These are phyloP conservation scores for Drosophila austrosaltans DNA, from an alignment of 2,888 invertebrate species.

Conservation along the genomic window DNA sequence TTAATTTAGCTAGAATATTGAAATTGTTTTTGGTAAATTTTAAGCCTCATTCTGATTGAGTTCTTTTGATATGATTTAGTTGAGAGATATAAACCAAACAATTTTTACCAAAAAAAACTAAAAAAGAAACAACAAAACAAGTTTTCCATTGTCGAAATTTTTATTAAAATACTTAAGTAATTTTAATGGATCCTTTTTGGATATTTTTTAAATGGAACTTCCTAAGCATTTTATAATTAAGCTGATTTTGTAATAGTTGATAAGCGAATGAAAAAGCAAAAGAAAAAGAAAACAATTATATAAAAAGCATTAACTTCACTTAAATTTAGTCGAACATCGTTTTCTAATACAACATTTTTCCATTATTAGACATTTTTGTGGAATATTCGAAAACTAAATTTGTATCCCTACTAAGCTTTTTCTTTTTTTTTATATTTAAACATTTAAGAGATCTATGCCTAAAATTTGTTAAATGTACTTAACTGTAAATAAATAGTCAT, in stretches of 20 bases:
- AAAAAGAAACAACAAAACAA: conserved; percentile 70
- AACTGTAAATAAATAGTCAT: conserved; percentile 68
- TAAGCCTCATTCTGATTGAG: conserved; percentile 25
- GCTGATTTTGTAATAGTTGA: conserved; percentile 47
- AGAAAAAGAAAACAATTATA: background rate
- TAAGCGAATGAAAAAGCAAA: conserved; percentile 47
- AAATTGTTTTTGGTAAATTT: conserved; percentile 69
- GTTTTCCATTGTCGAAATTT: conserved; percentile 67
- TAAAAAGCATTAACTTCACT: conserved; percentile 49
- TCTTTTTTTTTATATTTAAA: conserved; percentile 43
- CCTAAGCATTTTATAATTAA: conserved; percentile 57
- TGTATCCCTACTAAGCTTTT: conserved; percentile 48
- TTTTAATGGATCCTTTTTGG: conserved; percentile 56
- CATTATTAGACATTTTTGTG: conserved; percentile 28
- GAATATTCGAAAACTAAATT: conserved; percentile 39
- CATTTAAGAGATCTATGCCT: conserved; percentile 44
- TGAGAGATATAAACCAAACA: conserved; percentile 26
- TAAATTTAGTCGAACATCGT: conserved; percentile 17
- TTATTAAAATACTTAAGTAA: conserved; percentile 42
- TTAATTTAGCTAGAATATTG: conserved; percentile 75
- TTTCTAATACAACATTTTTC: conserved; percentile 30
- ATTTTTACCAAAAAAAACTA: conserved; percentile 21
- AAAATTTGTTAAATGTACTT: conserved; percentile 69
- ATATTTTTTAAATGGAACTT: conserved; percentile 50
- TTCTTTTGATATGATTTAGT: conserved; percentile 56